Conservation (phyloP, 2,113 vertebrate genomes). For the Murina feae region DNA sequence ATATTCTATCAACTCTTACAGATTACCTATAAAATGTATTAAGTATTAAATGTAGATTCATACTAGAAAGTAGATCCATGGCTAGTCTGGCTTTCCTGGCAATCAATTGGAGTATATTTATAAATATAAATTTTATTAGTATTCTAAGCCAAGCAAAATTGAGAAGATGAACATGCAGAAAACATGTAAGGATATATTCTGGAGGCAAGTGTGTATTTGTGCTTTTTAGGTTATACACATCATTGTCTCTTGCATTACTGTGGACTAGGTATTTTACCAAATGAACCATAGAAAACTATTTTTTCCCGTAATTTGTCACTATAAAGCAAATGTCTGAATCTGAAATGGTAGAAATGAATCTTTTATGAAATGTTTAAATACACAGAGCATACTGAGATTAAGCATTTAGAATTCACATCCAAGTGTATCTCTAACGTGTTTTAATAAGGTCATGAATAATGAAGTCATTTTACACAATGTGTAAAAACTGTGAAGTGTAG, state of each 20-base stretch:
- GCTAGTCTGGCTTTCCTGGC: neutral
- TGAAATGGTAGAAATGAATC: slow-evolving; percentile 36
- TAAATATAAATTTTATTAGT: neutral
- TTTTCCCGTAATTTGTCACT: slow-evolving; percentile 49
- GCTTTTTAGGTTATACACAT: neutral
- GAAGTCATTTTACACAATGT: slow-evolving; percentile 64
- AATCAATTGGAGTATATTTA: neutral
- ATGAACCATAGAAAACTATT: slow-evolving; percentile 42
- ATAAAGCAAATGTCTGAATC: slow-evolving; percentile 52
- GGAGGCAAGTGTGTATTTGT: neutral
- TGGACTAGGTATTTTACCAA: slow-evolving; percentile 26
- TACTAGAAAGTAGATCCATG: neutral
- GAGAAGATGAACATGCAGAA: neutral
- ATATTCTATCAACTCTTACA: neutral
- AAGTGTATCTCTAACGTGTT: slow-evolving; percentile 36
- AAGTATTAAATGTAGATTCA: neutral
- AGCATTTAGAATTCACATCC: slow-evolving; percentile 61
- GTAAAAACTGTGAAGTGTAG: slow-evolving; percentile 54
- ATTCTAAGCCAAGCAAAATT: slow-evolving; percentile 14
- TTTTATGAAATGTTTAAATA: slow-evolving; percentile 55
- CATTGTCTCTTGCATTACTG: neutral
- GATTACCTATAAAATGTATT: neutral
- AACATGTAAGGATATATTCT: neutral
- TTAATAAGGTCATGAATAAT: slow-evolving; percentile 70
- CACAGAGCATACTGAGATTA: slow-evolving; percentile 38